A percentile compares a stretch with the other conserved stretches of the same genome.
These are phyloP conservation scores for Anticlea derivata DNA, from an alignment of 2,888 invertebrate genomes.

Conservation along the genomic window DNA sequence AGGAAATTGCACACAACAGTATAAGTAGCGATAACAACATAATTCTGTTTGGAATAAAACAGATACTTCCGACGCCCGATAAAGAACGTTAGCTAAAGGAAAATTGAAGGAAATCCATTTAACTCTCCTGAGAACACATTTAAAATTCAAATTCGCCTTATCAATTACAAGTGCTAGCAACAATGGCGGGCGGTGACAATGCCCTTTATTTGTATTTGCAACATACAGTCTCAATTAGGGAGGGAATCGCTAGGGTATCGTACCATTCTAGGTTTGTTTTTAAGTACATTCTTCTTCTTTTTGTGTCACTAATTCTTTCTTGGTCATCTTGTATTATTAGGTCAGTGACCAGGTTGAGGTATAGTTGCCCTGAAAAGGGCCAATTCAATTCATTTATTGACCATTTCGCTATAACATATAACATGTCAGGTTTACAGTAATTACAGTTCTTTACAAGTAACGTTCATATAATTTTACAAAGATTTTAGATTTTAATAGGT, in stretches of 20 bases:
- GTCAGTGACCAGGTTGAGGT: no score
- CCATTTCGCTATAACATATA: no score
- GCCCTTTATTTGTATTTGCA: slow-evolving; percentile 73
- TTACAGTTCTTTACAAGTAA: no score
- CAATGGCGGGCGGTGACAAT: slow-evolving; percentile 61
- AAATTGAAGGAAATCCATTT: slow-evolving; percentile 59
- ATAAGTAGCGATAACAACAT: no score
- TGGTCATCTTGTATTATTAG: no score
- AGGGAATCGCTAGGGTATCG: slow-evolving; percentile 25
- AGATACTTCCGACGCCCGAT: slow-evolving; percentile 34
- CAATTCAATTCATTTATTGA: no score
- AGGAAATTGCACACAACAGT: no score
- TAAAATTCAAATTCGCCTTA: slow-evolving; percentile 81
- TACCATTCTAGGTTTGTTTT: background rate
- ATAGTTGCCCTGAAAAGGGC: no score
- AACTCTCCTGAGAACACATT: slow-evolving; percentile 57
- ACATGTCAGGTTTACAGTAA: no score
- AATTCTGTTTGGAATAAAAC: background rate
- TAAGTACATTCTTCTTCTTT: background rate
- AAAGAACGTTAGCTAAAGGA: slow-evolving; percentile 41
- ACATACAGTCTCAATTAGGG: slow-evolving; percentile 80
- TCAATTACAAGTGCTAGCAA: slow-evolving; percentile 77
- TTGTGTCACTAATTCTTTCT: no score
- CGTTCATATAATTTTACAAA: no score
- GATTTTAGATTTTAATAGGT: no score